Evolutionary conservation across 2,113 vertebrate genomes (phyloP).

Genomic region (Cepphus grylle): DNA sequence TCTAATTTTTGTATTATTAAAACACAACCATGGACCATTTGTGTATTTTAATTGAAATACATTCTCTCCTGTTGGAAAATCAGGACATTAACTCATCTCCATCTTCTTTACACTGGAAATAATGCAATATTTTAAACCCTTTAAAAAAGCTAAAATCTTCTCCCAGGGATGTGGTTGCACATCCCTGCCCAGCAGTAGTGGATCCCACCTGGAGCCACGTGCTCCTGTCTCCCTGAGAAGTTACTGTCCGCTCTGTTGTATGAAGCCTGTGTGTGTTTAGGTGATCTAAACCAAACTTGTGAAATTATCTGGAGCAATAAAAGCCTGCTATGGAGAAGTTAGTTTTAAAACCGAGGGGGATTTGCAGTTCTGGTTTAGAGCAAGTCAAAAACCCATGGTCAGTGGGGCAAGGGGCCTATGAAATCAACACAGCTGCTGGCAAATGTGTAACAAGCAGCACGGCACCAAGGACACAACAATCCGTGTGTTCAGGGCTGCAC

Average conservation of each 20-base stretch:
- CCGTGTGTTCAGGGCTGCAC: background rate
- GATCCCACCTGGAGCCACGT: background rate
- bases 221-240: background rate
- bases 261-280: background rate
- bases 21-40: background rate
- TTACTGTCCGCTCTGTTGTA: background rate
- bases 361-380: background rate
- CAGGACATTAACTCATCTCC: background rate
- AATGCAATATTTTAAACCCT: background rate
- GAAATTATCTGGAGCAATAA: background rate
- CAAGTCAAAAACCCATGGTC: background rate
- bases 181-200: background rate
- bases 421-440: background rate
- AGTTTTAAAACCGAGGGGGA: background rate
- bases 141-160: background rate
- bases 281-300: background rate
- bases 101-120: background rate
- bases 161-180: background rate
- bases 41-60: background rate
- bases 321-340: background rate
- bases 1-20: background rate
- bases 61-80: background rate
- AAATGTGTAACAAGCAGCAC: background rate
- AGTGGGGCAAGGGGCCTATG: background rate
- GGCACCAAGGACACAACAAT: background rate